Percentiles rank a stretch among this genome's conserved stretches.
phyloP scores from a whole-genome alignment of 2,113 vertebrate species.

The Leiothrix lutea region DNA sequence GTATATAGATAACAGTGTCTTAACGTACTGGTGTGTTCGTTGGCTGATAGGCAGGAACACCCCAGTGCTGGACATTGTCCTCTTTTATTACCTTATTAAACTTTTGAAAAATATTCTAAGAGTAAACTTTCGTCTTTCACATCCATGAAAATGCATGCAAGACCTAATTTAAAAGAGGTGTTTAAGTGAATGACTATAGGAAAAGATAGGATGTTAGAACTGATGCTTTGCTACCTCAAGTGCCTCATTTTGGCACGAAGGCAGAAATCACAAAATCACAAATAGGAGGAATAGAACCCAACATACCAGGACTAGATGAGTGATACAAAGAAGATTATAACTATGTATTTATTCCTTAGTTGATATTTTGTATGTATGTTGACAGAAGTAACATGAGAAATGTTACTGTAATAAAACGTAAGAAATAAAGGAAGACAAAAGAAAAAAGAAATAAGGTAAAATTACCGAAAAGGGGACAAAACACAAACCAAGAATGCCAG shows the following conservation, averaged over 20 bases:
- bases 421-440: neutral
- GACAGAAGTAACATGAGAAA: neutral
- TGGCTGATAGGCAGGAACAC: neutral
- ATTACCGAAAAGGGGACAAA: neutral
- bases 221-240: neutral
- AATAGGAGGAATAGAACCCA: neutral
- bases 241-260: neutral
- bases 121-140: neutral
- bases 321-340: neutral
- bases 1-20: neutral
- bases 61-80: neutral
- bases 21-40: neutral
- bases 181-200: neutral
- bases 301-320: neutral
- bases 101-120: neutral
- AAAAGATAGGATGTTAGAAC: neutral
- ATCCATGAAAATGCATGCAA: neutral
- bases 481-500: neutral
- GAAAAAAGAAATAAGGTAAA: neutral
- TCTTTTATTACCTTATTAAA: neutral
- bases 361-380: neutral
- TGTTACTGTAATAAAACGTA: neutral
- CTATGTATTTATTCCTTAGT: neutral
- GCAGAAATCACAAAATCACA: neutral
- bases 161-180: neutral